phyloP scores from a whole-genome alignment of 1,140 invertebrate species.

The Nomia melanderi region DNA sequence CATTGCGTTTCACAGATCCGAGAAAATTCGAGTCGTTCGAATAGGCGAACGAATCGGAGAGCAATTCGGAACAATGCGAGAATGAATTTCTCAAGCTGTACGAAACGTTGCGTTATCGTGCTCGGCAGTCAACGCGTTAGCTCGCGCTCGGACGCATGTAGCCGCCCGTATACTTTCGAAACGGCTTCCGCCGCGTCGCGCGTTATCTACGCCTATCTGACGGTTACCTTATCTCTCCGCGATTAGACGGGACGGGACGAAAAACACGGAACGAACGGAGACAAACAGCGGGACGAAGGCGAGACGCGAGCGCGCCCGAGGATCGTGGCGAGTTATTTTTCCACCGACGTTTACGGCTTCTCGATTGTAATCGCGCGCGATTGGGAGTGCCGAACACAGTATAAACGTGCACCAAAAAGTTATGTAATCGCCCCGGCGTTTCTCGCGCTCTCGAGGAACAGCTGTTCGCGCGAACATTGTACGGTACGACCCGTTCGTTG shows the following conservation, averaged over 20 bases:
- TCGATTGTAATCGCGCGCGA: background rate
- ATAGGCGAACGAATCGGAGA: too few species aligned
- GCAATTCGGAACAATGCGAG: too few species aligned
- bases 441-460: background rate
- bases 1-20: too few species aligned
- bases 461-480: background rate
- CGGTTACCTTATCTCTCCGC: background rate
- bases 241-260: background rate
- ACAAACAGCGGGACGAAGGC: too few species aligned
- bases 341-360: background rate
- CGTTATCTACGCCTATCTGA: background rate
- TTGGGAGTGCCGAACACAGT: background rate
- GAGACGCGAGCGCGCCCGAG: background rate
- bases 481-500: too few species aligned
- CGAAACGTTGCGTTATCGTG: too few species aligned
- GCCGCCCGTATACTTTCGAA: too few species aligned
- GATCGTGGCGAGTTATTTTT: constrained; percentile 10
- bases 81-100: too few species aligned
- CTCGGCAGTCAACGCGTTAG: too few species aligned
- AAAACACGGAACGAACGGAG: background rate
- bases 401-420: constrained; percentile 7
- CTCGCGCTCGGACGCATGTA: too few species aligned
- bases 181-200: too few species aligned
- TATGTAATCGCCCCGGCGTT: background rate
- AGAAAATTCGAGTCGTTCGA: background rate